Evolutionary conservation across 2,888 invertebrate genomes (phyloP).

Genomic region (Lasiommata megera): DNA sequence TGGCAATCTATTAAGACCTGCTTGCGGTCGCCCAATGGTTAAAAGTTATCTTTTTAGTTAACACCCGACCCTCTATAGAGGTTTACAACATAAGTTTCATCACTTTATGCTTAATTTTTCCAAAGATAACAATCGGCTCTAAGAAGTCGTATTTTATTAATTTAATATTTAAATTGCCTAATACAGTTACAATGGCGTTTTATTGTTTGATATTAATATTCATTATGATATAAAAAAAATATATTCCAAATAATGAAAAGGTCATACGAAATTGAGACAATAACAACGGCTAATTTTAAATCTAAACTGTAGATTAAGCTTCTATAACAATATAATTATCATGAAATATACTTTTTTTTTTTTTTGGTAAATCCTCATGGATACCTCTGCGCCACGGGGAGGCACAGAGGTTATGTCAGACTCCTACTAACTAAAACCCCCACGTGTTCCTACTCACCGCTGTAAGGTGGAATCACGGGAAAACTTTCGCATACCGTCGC

Average conservation of each 20-base stretch:
- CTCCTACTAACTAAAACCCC: too few relatives aligned
- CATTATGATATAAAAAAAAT: conserved; percentile 16
- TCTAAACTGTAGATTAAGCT: background rate
- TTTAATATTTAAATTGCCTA: conserved; percentile 6
- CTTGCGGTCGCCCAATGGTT: too few relatives aligned
- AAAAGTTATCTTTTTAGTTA: background rate
- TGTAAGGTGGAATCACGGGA: too few relatives aligned
- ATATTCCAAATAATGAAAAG: conserved; percentile 14
- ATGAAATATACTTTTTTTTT: too few relatives aligned
- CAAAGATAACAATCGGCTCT: conserved; percentile 10
- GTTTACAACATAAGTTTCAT: background rate
- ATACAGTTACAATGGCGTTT: conserved; percentile 11
- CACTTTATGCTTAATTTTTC: background rate
- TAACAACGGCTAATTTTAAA: background rate
- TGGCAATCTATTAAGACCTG: too few relatives aligned
- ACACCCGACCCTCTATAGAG: background rate
- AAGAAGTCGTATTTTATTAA: conserved; percentile 9
- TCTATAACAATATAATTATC: too few relatives aligned
- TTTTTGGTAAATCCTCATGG: too few relatives aligned
- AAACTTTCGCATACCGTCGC: too few relatives aligned
- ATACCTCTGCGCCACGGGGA: too few relatives aligned
- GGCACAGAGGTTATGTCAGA: too few relatives aligned
- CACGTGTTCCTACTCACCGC: too few relatives aligned
- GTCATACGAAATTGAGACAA: conserved; percentile 10
- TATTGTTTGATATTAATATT: conserved; percentile 17